A percentile compares a stretch with the other conserved stretches of the same genome.
Evolutionary conservation across 1,140 invertebrate species (phyloP).

Genomic region (Penaeus vannamei): DNA sequence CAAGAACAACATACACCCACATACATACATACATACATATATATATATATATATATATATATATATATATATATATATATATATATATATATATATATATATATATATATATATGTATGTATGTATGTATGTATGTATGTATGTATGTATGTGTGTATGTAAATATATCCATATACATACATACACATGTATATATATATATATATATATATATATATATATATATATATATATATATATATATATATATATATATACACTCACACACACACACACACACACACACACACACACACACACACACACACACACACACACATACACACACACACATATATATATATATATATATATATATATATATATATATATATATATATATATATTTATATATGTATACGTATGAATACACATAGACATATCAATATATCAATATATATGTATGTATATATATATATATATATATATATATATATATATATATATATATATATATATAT

Average conservation of each 20-base stretch:
- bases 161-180: slow-evolving; percentile 4
- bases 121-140: slow-evolving; percentile 4
- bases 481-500: too few relatives aligned
- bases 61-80: not conserved
- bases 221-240: slow-evolving; percentile 3
- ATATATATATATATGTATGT: slow-evolving; percentile 1
- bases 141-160: not conserved
- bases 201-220: not conserved
- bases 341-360: too few relatives aligned
- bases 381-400: too few relatives aligned
- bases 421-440: too few relatives aligned
- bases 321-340: too few relatives aligned
- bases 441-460: too few relatives aligned
- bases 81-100: slow-evolving; percentile 17
- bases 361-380: too few relatives aligned
- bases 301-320: too few relatives aligned
- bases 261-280: not conserved
- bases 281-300: not conserved
- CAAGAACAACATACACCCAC: not conserved
- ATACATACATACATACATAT: not conserved
- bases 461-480: too few relatives aligned
- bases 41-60: not conserved
- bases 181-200: not conserved
- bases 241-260: not conserved
- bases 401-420: too few relatives aligned